Percentiles rank a stretch among this genome's conserved stretches.
Evolutionary conservation across 2,888 invertebrate species (phyloP).

Genomic region (Tetragonisca angustula): DNA sequence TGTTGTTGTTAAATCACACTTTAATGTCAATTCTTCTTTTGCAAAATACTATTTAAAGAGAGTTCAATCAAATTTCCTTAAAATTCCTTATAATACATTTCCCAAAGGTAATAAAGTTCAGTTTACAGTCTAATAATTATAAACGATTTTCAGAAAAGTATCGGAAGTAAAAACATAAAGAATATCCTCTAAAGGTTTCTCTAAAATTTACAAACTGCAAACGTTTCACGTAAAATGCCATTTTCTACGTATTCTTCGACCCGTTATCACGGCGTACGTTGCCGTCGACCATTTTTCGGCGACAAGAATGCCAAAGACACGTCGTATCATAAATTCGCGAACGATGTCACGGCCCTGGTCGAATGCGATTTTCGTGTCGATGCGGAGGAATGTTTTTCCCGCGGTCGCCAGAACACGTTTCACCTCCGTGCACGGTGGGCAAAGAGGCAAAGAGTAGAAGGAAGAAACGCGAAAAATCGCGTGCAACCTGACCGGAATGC

Average conservation of each 20-base stretch:
- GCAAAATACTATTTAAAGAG: too few relatives aligned
- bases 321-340: slow-evolving; percentile 47
- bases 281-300: slow-evolving; percentile 38
- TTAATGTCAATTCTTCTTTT: too few relatives aligned
- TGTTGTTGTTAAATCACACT: too few relatives aligned
- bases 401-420: slow-evolving; percentile 29
- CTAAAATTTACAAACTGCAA: background rate
- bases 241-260: background rate
- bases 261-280: background rate
- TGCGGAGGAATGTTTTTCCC: slow-evolving; percentile 46
- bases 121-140: too few relatives aligned
- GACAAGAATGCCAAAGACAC: slow-evolving; percentile 36
- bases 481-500: slow-evolving; percentile 65
- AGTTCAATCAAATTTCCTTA: too few relatives aligned
- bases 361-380: slow-evolving; percentile 55
- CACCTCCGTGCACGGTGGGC: slow-evolving; percentile 4
- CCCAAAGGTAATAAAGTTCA: background rate
- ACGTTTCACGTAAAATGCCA: background rate
- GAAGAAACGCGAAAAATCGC: slow-evolving; percentile 64
- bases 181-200: background rate
- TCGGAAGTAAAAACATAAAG: background rate
- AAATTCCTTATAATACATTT: background rate
- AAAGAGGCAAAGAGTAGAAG: slow-evolving; percentile 18
- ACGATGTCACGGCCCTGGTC: slow-evolving; percentile 3
- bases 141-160: background rate